Evolutionary conservation across 2,888 invertebrate genomes (phyloP).

Genomic region (Agrochola lota): DNA sequence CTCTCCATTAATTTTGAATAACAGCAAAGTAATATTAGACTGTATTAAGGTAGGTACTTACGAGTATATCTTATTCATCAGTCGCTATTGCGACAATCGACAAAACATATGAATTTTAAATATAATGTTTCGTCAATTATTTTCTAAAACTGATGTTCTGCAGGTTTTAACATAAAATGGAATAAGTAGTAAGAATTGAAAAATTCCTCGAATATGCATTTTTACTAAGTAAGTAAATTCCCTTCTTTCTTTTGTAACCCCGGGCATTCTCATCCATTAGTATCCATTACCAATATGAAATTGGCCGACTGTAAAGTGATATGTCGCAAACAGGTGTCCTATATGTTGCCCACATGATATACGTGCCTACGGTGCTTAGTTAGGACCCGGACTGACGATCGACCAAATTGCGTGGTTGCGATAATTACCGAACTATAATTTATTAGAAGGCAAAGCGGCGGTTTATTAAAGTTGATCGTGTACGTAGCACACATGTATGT

Average conservation of each 20-base stretch:
- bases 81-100: too few relatives aligned
- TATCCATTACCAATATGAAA: slow-evolving; percentile 66
- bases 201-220: slow-evolving; percentile 38
- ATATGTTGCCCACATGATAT: slow-evolving; percentile 40
- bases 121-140: too few relatives aligned
- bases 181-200: slow-evolving; percentile 2
- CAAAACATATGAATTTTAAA: neutral
- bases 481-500: neutral
- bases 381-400: slow-evolving; percentile 29
- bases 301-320: slow-evolving; percentile 61
- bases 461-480: slow-evolving; percentile 34
- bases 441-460: slow-evolving; percentile 32
- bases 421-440: slow-evolving; percentile 55
- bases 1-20: too few relatives aligned
- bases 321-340: slow-evolving; percentile 52
- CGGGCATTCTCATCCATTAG: slow-evolving; percentile 64
- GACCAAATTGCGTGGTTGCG: slow-evolving; percentile 44
- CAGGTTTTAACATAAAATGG: slow-evolving; percentile 5
- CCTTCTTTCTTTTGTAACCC: slow-evolving; percentile 37
- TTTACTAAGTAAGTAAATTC: slow-evolving; percentile 33
- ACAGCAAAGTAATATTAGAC: neutral
- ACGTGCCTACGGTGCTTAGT: neutral
- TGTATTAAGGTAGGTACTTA: neutral
- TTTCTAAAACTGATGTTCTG: slow-evolving; percentile 8
- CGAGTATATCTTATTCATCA: neutral